Evolutionary conservation across 2,113 vertebrate genomes (phyloP), one percentile per base, ranked within the genome.

Genomic region (Alosa alosa): DNA sequence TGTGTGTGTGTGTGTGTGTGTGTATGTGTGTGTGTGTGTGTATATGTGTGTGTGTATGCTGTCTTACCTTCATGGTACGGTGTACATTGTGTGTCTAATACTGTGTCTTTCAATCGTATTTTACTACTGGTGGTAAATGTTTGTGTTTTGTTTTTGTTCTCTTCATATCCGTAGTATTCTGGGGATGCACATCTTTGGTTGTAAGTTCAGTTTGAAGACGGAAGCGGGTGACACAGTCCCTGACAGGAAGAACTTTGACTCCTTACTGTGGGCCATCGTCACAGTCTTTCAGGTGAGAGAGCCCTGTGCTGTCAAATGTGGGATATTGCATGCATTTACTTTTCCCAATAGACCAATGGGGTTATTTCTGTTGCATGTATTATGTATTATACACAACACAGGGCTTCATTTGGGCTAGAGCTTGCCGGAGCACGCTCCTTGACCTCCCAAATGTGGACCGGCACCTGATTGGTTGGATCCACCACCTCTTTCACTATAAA

Each of bases 111-210:
- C 11, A 13, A 49, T 10, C 47, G 13, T 49, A 49, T 49, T 11
- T 49, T 6, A 13, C n/a, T 11, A 10, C 1, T 75, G 25, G n/a
- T 72, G 7, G 31, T 78, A 36, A 78, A 78, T 17, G 13, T 11
- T 78, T 36, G 31, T 78, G 31, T 39, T 36, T 36, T 15, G 4
- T 31, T 72, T 6, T 36, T 36, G 11, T 78, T 17, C 31, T 31
- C 31, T 31, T 31, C 31, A 31, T 31, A 31, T 31, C 31, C 31
- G 31, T 89, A 99, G 98, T 92, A 99, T 99, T 86, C 95, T 99
- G 41, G 98, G 98, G 87, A 99, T 99, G 98, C 98, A 99, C 91
- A 99, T 99, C 89, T 99, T 99, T 81, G 98, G 98, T 88, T 99
- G 98, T 90, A 99, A 99, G 90, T 99, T 99, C 95, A 99, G 98